These are phyloP conservation scores for Pilophorus perplexus DNA, from an alignment of 2,888 invertebrate genomes.

Conservation along the genomic window DNA sequence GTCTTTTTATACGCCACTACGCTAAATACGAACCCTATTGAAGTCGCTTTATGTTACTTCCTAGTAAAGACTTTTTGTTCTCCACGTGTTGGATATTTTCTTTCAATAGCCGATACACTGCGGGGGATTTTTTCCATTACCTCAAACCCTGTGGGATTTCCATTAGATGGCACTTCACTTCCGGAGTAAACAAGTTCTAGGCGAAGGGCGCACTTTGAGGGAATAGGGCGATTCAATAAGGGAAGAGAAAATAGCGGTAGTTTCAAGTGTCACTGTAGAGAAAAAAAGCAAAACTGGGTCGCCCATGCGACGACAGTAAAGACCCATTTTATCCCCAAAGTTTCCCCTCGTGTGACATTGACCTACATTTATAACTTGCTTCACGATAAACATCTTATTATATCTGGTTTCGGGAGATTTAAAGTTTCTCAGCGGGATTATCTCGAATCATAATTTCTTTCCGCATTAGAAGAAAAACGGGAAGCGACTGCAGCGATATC, in stretches of 20 bases:
- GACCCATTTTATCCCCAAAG: not conserved
- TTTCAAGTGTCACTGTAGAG: conserved; percentile 19
- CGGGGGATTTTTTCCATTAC: no score
- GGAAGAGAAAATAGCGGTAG: conserved; percentile 1
- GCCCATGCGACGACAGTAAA: conserved; percentile 4
- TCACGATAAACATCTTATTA: conserved; percentile 34
- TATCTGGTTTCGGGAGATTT: not conserved
- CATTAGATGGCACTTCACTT: not conserved
- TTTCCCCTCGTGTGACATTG: conserved; percentile 23
- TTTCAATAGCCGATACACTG: no score
- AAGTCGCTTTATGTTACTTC: no score
- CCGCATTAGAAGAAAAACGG: conserved; percentile 2
- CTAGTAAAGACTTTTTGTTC: no score
- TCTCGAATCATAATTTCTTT: conserved; percentile 7
- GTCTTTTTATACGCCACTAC: no score
- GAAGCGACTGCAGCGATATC: not conserved
- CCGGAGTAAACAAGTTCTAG: conserved; percentile 39
- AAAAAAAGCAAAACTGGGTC: not conserved
- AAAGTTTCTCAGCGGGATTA: not conserved
- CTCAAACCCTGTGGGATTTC: no score
- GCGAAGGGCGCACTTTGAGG: conserved; percentile 30
- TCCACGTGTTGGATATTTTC: no score
- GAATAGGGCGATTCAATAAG: not conserved
- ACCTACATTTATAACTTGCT: conserved; percentile 7
- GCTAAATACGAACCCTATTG: no score